Evolutionary conservation across 2,113 vertebrate species (phyloP).

Genomic region (Oreochromis spilurus): DNA sequence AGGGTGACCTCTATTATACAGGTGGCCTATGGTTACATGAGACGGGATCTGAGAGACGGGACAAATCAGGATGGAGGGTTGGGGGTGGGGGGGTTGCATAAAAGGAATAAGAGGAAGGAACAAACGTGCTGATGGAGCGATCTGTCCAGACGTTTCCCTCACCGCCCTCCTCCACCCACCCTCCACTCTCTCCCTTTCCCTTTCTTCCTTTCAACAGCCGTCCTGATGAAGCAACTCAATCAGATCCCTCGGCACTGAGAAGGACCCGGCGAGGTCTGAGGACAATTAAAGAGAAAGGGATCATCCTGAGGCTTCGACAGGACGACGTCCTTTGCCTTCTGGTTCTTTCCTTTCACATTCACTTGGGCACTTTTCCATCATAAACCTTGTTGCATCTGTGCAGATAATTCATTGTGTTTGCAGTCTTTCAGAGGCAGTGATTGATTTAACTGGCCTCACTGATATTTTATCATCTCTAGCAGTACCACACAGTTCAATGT

Average conservation of each 20-base stretch:
- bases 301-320: neutral
- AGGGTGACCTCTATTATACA: slow-evolving; percentile 59
- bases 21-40: slow-evolving; percentile 55
- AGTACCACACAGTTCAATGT: neutral
- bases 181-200: neutral
- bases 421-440: slow-evolving; percentile 6
- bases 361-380: neutral
- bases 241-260: neutral
- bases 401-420: slow-evolving; percentile 3
- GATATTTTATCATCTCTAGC: neutral
- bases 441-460: slow-evolving; percentile 1
- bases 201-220: neutral
- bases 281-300: slow-evolving; percentile 31
- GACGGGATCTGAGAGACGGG: slow-evolving; percentile 37
- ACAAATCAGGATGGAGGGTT: neutral
- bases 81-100: neutral
- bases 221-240: slow-evolving; percentile 21
- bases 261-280: slow-evolving; percentile 26
- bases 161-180: neutral
- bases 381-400: neutral
- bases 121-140: slow-evolving; percentile 38
- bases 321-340: slow-evolving; percentile 7
- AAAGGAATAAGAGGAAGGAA: neutral
- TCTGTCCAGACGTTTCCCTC: slow-evolving; percentile 14
- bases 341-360: neutral